Evolutionary conservation across 2,113 vertebrate species (phyloP).

Genomic region (Climacteris rufus): DNA sequence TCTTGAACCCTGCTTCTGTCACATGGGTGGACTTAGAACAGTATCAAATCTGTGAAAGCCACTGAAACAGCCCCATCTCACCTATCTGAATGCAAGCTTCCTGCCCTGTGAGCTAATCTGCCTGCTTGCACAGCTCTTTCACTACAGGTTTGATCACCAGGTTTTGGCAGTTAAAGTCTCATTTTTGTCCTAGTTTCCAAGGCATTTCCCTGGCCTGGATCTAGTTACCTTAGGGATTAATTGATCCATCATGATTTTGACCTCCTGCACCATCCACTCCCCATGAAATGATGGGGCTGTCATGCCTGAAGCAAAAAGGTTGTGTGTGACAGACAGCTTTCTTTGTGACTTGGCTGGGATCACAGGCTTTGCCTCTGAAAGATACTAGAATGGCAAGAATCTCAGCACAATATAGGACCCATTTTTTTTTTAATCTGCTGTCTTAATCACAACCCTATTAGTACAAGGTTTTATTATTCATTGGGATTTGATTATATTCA

Average conservation of each 20-base stretch:
- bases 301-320: slow-evolving; percentile 38
- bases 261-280: slow-evolving; percentile 51
- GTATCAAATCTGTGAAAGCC: neutral
- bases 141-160: neutral
- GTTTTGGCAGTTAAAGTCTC: neutral
- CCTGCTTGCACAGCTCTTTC: neutral
- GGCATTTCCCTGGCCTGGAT: slow-evolving; percentile 1
- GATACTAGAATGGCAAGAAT: slow-evolving; percentile 43
- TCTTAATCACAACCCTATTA: slow-evolving; percentile 45
- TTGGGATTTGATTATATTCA: slow-evolving; percentile 46
- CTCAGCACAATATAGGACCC: slow-evolving; percentile 48
- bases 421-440: slow-evolving; percentile 45
- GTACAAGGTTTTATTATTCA: slow-evolving; percentile 55
- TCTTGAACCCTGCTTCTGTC: neutral
- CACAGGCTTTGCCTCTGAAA: slow-evolving; percentile 26
- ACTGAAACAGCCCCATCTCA: neutral
- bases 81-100: neutral
- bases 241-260: slow-evolving; percentile 61
- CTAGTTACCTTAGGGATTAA: slow-evolving; percentile 64
- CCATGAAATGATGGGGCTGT: slow-evolving; percentile 60
- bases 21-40: neutral
- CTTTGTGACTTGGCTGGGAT: slow-evolving; percentile 53
- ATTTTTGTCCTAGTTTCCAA: neutral
- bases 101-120: neutral
- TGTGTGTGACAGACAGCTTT: slow-evolving; percentile 59